Conservation (phyloP, 2,113 vertebrate species). For the Oenanthe melanoleuca region DNA sequence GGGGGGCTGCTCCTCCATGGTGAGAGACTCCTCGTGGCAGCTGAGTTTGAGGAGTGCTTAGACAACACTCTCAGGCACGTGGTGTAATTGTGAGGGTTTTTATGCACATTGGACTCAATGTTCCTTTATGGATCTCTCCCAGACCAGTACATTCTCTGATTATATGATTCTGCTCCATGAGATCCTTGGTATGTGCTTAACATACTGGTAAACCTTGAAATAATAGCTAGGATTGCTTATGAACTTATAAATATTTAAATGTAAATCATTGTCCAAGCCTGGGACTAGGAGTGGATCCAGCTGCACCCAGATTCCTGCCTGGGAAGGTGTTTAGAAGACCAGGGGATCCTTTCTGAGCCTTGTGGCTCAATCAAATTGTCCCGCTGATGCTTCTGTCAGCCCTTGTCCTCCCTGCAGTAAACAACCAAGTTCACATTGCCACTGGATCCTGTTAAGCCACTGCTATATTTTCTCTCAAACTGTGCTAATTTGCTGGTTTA, state of each 20-base stretch:
- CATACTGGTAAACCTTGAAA: not conserved
- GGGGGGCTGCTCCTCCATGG: not conserved
- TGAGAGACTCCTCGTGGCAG: fast-evolving
- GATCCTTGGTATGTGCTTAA: not conserved
- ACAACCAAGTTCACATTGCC: not conserved
- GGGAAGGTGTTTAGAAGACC: not conserved
- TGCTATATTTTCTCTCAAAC: not conserved
- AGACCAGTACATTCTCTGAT: not conserved
- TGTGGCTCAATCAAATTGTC: fast-evolving
- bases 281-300: not conserved
- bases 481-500: not conserved
- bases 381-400: not conserved
- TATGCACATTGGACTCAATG: fast-evolving
- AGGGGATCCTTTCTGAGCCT: not conserved
- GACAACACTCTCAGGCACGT: fast-evolving
- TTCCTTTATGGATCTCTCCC: not conserved
- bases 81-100: not conserved
- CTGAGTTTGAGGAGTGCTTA: not conserved
- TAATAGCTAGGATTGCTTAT: not conserved
- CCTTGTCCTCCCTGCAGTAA: not conserved
- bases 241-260: not conserved
- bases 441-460: not conserved
- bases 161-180: not conserved
- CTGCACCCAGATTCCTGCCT: not conserved
- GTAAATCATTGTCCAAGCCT: not conserved